A percentile compares a stretch with the other conserved stretches of the same genome.
phyloP scores from a whole-genome alignment of 2,888 invertebrate species.

The Synanthedon formicaeformis region DNA sequence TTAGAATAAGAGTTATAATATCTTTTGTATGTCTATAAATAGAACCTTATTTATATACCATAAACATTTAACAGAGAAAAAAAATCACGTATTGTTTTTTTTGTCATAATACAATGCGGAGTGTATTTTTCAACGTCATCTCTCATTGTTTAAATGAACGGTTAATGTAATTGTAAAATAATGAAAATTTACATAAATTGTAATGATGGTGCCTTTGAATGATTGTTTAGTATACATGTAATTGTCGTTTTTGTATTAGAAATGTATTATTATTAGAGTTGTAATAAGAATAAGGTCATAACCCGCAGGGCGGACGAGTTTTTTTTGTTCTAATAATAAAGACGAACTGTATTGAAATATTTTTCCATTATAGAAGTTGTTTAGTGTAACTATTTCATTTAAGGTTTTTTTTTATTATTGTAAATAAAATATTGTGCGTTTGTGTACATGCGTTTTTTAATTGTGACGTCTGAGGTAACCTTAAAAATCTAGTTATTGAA shows the following conservation, averaged over 20 bases:
- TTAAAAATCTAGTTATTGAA: no score
- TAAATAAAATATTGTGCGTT: conserved; percentile 55
- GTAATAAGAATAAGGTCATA: background rate
- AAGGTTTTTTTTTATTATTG: conserved; percentile 36
- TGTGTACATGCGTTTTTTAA: conserved; percentile 23
- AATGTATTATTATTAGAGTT: background rate
- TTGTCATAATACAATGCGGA: no score
- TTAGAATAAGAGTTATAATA: no score
- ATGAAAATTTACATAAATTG: background rate
- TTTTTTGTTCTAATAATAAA: background rate
- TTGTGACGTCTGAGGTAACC: background rate
- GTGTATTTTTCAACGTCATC: no score
- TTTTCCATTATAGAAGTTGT: conserved; percentile 29
- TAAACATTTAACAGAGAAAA: no score
- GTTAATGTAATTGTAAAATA: background rate
- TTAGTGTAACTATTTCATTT: conserved; percentile 9
- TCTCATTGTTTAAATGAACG: background rate
- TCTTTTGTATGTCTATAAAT: no score
- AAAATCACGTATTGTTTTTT: no score
- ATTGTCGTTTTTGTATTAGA: background rate
- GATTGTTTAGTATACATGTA: background rate
- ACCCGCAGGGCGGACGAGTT: background rate
- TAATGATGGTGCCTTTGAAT: background rate
- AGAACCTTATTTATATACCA: no score
- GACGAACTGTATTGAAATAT: conserved; percentile 13